These are phyloP conservation scores for Prunella fulvescens DNA, from an alignment of 2,113 vertebrate genomes.

Conservation along the genomic window DNA sequence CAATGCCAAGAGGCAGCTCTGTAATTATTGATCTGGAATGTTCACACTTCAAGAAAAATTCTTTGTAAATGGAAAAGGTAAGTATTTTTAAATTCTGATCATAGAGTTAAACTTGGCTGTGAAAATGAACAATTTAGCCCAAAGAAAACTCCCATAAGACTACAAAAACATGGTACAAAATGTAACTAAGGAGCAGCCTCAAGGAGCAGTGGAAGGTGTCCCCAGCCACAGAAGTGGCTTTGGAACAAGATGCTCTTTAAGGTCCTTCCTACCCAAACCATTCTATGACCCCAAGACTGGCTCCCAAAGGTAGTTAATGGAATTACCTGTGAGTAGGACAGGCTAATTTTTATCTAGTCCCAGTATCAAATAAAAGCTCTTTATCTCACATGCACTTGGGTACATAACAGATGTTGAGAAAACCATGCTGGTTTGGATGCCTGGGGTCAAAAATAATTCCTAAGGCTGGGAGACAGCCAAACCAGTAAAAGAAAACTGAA, in stretches of 20 bases:
- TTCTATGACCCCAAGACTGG: not conserved
- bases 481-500: not conserved
- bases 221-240: not conserved
- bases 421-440: not conserved
- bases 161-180: not conserved
- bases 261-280: not conserved
- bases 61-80: not conserved
- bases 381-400: not conserved
- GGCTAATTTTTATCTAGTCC: not conserved
- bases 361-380: not conserved
- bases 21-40: not conserved
- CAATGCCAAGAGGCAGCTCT: not conserved
- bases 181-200: not conserved
- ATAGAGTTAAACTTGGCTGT: not conserved
- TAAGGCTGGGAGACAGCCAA: not conserved
- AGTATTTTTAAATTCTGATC: not conserved
- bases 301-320: not conserved
- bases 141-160: not conserved
- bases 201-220: not conserved
- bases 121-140: not conserved
- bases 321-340: not conserved
- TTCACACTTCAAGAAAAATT: not conserved
- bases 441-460: not conserved
- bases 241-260: not conserved
- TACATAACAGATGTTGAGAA: not conserved